A percentile compares a stretch with the other conserved stretches of the same genome.
Conservation (phyloP, 2,888 invertebrate species). For the Cephus spinipes region DNA sequence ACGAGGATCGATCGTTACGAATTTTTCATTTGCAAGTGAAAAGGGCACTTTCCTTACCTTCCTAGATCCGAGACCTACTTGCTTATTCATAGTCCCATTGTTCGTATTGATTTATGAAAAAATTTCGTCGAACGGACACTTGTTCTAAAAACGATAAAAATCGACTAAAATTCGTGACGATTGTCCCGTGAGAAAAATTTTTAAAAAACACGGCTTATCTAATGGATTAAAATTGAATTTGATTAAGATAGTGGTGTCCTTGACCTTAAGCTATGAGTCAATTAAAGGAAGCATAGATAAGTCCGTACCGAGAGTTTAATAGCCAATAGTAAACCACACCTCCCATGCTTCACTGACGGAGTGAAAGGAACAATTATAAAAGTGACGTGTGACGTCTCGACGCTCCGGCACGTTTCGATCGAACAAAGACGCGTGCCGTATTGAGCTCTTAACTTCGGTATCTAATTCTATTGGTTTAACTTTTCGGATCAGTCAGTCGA, state of each 20-base stretch:
- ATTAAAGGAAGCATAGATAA: background rate
- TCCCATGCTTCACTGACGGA: background rate
- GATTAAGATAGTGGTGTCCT: background rate
- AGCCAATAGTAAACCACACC: slow-evolving; percentile 4
- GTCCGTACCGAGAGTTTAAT: background rate
- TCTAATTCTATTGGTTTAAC: background rate
- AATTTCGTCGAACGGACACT: background rate
- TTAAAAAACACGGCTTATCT: background rate
- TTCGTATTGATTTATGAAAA: background rate
- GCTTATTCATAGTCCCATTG: background rate
- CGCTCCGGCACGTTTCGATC: background rate
- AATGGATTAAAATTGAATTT: background rate
- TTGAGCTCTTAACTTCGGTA: background rate
- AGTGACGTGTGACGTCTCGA: background rate
- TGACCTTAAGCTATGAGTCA: background rate
- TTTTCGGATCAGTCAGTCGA: background rate
- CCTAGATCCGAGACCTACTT: background rate
- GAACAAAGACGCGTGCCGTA: background rate
- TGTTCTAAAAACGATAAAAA: background rate
- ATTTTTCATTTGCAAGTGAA: background rate
- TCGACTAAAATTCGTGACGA: background rate
- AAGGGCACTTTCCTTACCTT: background rate
- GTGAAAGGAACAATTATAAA: slow-evolving; percentile 2
- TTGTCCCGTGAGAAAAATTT: background rate
- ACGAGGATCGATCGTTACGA: background rate